These are phyloP conservation scores for Periophthalmus modestus DNA, from an alignment of 2,113 vertebrate genomes.

Conservation along the genomic window DNA sequence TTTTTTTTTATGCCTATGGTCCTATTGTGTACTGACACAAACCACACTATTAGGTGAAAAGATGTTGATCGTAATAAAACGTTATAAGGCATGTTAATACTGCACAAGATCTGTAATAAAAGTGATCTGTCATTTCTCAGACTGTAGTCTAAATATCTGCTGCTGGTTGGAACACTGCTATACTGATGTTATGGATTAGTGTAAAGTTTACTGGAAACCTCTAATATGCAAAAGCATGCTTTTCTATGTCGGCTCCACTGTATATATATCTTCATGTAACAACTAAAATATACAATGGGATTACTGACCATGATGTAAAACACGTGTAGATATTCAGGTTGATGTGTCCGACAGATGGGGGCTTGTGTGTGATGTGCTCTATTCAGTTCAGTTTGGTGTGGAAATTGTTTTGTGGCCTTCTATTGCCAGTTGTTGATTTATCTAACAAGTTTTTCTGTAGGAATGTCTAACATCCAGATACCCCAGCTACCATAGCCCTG, in stretches of 20 bases:
- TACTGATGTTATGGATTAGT: slow-evolving; percentile 62
- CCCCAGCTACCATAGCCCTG: slow-evolving; percentile 39
- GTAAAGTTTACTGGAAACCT: slow-evolving; percentile 66
- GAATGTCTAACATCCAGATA: slow-evolving; percentile 44
- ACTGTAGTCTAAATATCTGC: slow-evolving; percentile 57
- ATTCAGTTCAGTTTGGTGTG: slow-evolving; percentile 58
- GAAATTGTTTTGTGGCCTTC: slow-evolving; percentile 68
- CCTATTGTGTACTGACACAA: slow-evolving; percentile 32
- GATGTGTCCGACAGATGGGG: slow-evolving; percentile 52
- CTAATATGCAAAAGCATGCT: slow-evolving; percentile 75
- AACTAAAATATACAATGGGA: slow-evolving; percentile 38
- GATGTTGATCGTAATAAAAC: slow-evolving; percentile 51
- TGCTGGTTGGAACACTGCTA: slow-evolving; percentile 64
- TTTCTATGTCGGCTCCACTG: slow-evolving; percentile 66
- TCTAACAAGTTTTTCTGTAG: slow-evolving; percentile 56
- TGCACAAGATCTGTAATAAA: slow-evolving; percentile 73
- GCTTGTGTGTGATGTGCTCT: slow-evolving; percentile 59
- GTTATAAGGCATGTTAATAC: slow-evolving; percentile 71
- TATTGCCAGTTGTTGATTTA: slow-evolving; percentile 58
- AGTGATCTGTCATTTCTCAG: slow-evolving; percentile 64
- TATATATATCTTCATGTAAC: slow-evolving; percentile 58
- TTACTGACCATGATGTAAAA: slow-evolving; percentile 54
- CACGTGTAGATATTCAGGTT: slow-evolving; percentile 55
- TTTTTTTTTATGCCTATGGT: slow-evolving; percentile 33
- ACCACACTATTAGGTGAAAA: slow-evolving; percentile 33